Evolutionary conservation across 1,140 invertebrate species (phyloP).

Genomic region (Leptestheria dahalacensis): DNA sequence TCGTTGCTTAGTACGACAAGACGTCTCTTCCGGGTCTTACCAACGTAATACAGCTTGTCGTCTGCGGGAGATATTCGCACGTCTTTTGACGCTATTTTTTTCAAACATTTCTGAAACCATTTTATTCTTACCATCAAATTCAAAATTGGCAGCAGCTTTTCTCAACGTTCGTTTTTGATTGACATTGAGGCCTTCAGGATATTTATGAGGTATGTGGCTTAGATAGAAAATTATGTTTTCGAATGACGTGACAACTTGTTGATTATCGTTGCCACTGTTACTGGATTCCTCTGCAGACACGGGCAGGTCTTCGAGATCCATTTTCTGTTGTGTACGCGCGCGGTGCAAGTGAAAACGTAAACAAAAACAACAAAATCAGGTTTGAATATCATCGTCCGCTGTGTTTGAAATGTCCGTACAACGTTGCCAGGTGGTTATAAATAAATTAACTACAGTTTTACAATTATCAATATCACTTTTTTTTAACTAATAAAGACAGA

Average conservation of each 20-base stretch:
- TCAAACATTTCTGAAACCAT: not conserved
- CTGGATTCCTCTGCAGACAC: not conserved
- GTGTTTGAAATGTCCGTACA: no score
- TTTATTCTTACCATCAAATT: not conserved
- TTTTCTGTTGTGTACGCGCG: not conserved
- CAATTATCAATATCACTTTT: no score
- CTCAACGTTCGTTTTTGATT: conserved; percentile 10
- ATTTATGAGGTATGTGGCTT: not conserved
- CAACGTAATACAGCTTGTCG: conserved; percentile 10
- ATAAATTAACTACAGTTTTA: no score
- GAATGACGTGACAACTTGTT: conserved; percentile 5
- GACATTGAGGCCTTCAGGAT: not conserved
- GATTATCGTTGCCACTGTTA: no score
- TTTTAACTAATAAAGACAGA: no score
- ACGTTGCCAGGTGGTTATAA: no score
- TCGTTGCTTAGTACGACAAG: conserved; percentile 10
- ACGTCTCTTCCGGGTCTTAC: conserved; percentile 1
- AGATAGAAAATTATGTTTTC: conserved; percentile 9
- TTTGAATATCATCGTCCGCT: no score
- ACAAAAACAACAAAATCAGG: no score
- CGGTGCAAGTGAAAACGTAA: no score
- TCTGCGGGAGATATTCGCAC: not conserved
- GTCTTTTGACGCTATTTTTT: not conserved
- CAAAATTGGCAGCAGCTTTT: conserved; percentile 7
- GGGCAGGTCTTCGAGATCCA: not conserved